Conservation (phyloP, 2,888 invertebrate genomes). For the Chymomyza fuscimana region DNA sequence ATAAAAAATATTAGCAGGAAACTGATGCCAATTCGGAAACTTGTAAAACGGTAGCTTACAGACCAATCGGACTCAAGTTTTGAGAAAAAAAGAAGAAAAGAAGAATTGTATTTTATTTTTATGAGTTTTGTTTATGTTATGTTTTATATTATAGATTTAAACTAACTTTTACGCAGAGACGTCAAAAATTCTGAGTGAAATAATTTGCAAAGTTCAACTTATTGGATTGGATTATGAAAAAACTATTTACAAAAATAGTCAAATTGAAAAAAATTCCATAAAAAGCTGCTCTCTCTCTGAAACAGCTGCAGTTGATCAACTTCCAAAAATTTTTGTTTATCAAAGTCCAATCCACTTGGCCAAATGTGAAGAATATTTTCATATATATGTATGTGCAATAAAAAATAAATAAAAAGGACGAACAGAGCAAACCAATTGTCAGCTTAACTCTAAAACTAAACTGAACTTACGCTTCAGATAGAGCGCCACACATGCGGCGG, state of each 20-base stretch:
- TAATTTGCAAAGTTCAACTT: no score
- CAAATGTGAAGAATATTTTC: background rate
- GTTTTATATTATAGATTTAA: no score
- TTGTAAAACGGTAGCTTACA: no score
- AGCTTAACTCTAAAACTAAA: constrained; percentile 37
- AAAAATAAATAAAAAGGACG: background rate
- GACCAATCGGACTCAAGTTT: no score
- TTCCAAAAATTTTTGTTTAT: background rate
- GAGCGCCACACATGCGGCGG: background rate
- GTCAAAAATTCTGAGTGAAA: no score
- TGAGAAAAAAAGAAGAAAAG: no score
- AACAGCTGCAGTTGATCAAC: background rate
- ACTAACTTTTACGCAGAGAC: no score
- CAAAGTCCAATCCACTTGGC: background rate
- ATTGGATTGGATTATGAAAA: no score
- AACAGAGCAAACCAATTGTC: constrained; percentile 1
- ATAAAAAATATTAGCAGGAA: no score
- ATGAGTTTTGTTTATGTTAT: no score
- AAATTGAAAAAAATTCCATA: background rate
- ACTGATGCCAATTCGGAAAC: no score
- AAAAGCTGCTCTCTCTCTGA: background rate
- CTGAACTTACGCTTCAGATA: constrained; percentile 30
- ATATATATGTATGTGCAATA: background rate
- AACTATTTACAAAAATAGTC: background rate
- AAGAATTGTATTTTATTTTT: no score